phyloP scores from a whole-genome alignment of 35 echinoderm and acorn worm species.

The Stichopus chloronotus region DNA sequence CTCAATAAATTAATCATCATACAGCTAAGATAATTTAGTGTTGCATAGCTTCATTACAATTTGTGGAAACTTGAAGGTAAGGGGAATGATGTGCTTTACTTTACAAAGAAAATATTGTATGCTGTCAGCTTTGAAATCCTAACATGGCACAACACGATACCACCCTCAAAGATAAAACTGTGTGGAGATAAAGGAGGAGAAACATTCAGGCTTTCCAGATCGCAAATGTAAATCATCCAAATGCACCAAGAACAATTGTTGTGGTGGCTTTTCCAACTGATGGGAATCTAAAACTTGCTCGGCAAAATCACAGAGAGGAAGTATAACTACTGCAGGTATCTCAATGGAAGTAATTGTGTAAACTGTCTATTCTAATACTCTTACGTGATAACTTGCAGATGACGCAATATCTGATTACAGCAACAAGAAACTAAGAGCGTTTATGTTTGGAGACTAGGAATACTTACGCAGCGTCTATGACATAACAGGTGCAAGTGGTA shows the following conservation, averaged over 20 bases:
- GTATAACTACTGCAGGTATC: constrained; percentile 17
- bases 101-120: neutral
- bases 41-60: neutral
- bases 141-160: constrained; percentile 46
- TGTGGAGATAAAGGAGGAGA: constrained; percentile 65
- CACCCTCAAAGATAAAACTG: constrained; percentile 62
- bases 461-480: constrained; percentile 57
- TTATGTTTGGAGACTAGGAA: constrained; percentile 65
- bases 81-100: neutral
- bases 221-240: constrained; percentile 64
- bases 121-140: neutral
- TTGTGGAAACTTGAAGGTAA: neutral
- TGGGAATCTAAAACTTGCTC: constrained; percentile 17
- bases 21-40: neutral
- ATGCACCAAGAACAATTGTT: constrained; percentile 43
- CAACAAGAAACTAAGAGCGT: constrained; percentile 29
- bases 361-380: too few species aligned
- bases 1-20: neutral
- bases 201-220: constrained; percentile 66
- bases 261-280: neutral
- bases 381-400: neutral
- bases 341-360: constrained; percentile 30
- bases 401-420: neutral
- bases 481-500: constrained; percentile 63
- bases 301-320: neutral